Base-by-base conservation (phyloP, 2,797 vertebrate genomes). In the Falco rusticolus region DNA sequence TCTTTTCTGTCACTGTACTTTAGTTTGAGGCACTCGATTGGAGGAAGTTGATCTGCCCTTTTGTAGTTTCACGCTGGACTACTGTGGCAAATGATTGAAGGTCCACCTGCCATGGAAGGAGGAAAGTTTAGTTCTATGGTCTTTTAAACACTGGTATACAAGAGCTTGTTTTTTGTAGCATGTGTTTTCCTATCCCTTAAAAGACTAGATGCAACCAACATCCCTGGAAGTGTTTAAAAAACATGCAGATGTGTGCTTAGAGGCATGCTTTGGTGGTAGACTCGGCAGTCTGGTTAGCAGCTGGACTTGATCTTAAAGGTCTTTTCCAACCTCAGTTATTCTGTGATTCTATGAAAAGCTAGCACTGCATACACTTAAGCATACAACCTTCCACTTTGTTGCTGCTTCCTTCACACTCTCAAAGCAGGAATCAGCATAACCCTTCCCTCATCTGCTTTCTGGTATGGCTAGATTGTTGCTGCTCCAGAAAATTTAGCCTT, bases 11-110 rank as follows among this genome's bases (percentile, higher is more conserved):
- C 39, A n/a, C 65, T 70, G 54, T 59, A 26, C 33, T 69, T 78
- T 1, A 33, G 19, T 84, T 41, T 75, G 59, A 84, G 50, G n/a
- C 13, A 3, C n/a, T 65, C 2, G 1, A 16, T 29, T 1, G 1
- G 13, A 74, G 43, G 54, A 81, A 65, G 26, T 26, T 26, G n/a
- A 57, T 71, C 17, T 31, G 39, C 4, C 2, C 26, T 31, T 34
- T 34, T 76, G 45, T 22, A 31, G 60, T 84, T 74, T 90, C 24
- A 29, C 45, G n/a, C n/a, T 34, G 28, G 57, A 29, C 48, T 89
- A 1, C 26, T 39, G 28, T 37, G 34, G 26, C 5, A 3, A 81
- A 64, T 74, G n/a, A 53, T 65, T 72, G 76, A 87, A 69, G 11
- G 54, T 43, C 45, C 12, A 2, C 47, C 11, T 34, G 34, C 51